Base-by-base conservation (phyloP, 2,113 vertebrate genomes). In the Pygoscelis antarcticus region DNA sequence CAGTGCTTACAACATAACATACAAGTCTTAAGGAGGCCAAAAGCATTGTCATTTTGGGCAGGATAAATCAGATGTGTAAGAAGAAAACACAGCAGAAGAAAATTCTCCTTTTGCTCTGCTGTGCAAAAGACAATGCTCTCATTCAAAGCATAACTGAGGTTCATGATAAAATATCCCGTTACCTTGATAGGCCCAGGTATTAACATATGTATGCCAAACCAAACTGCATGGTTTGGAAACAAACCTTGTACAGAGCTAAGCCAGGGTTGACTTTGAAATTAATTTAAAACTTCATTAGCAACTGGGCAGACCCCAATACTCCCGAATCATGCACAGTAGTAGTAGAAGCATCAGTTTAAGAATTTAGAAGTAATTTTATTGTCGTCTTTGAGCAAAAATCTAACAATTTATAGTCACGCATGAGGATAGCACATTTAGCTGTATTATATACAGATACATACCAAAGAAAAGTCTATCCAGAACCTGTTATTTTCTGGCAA, bases 161-260 rank as follows among this genome's bases (percentile, higher is more conserved):
- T 74, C 10, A 29, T 15, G 22, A n/a, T 21, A 82, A 94, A 89
- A 85, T 38, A 91, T 5, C 8, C 44, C 2, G 0, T 38, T 75
- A 60, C 0, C 0, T 32, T 68, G 29, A 84, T 0, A 78, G n/a
- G 26, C 20, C 11, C 57, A 46, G 20, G 12, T 44, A 52, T 78
- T 81, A 81, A 38, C 10, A 19, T 26, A 26, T 2, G 3, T 10
- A 57, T 29, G 34, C 30, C 44, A 81, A 66, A 32, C 22, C 46
- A 65, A 52, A 83, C 1, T 23, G n/a, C 17, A 25, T 3, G 4
- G 68, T 51, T 64, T 87, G 42, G 64, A 94, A 95, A 71, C 12
- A 83, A 75, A 60, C 4, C 26, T 87, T 64, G 13, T 36, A 47
- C 32, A 71, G 51, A 81, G 20, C 8, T 81, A 81, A 70, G 25